Conservation (phyloP, 2,888 invertebrate genomes). For the Chrysodeixis includens region DNA sequence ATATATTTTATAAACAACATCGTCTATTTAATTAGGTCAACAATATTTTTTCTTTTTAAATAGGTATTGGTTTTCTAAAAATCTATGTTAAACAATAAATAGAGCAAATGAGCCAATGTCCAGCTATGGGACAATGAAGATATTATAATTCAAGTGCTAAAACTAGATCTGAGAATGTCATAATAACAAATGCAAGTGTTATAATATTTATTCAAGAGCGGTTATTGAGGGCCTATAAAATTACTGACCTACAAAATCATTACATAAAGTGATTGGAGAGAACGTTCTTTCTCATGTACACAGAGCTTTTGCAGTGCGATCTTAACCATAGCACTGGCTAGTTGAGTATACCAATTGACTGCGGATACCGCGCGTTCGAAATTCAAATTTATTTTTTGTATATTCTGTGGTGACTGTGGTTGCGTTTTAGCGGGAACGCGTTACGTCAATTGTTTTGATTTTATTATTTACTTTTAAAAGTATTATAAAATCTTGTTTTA, state of each 20-base stretch:
- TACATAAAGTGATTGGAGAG: slow-evolving; percentile 56
- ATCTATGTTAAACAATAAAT: no score
- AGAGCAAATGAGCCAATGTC: no score
- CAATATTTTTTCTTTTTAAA: no score
- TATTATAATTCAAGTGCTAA: no score
- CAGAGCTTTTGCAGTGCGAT: slow-evolving; percentile 58
- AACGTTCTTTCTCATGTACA: slow-evolving; percentile 57
- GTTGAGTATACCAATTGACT: slow-evolving; percentile 48
- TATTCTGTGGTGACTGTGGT: slow-evolving; percentile 33
- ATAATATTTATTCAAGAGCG: background rate
- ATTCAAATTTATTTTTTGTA: slow-evolving; percentile 38
- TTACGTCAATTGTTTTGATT: slow-evolving; percentile 2
- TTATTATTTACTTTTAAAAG: background rate
- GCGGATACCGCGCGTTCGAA: slow-evolving; percentile 43
- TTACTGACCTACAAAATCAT: slow-evolving; percentile 57
- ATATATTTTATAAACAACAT: background rate
- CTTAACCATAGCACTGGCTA: slow-evolving; percentile 56
- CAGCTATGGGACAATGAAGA: no score
- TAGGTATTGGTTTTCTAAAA: no score
- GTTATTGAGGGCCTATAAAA: slow-evolving; percentile 2
- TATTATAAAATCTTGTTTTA: slow-evolving; percentile 2
- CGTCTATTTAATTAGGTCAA: no score
- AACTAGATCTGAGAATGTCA: background rate
- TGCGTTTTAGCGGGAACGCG: slow-evolving; percentile 22
- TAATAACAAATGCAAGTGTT: background rate